These are phyloP conservation scores for Schizopygopsis pylzovi DNA, from an alignment of 2,797 vertebrate genomes.

Conservation along the genomic window DNA sequence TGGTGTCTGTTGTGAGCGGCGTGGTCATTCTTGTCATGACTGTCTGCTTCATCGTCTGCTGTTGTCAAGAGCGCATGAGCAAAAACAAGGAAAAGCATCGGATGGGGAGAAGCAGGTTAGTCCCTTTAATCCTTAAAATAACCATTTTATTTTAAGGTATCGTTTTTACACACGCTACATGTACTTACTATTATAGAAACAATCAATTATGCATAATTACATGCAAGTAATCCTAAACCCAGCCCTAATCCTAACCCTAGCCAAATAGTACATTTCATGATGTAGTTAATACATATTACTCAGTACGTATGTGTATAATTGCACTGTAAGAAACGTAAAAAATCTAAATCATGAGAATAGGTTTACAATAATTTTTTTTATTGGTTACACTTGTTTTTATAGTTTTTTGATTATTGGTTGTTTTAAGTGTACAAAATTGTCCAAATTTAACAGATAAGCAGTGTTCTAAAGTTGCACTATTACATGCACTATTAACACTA, in stretches of 20 bases:
- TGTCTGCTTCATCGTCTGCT: slow-evolving; percentile 79
- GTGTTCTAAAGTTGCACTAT: neutral
- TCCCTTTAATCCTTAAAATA: neutral
- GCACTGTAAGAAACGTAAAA: no score
- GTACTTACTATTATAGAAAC: no score
- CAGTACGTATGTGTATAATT: no score
- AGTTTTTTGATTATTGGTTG: neutral
- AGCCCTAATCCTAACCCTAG: no score
- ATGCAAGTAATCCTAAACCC: no score
- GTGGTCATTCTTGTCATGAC: slow-evolving; percentile 82
- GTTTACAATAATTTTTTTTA: neutral
- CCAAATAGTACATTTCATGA: no score
- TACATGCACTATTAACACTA: no score
- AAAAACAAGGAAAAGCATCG: slow-evolving; percentile 69
- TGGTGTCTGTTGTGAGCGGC: slow-evolving; percentile 80
- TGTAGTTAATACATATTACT: no score
- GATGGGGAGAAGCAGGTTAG: slow-evolving; percentile 74
- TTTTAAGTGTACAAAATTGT: neutral
- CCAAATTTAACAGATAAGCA: neutral
- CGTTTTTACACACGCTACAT: no score
- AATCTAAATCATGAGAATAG: neutral
- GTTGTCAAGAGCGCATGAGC: slow-evolving; percentile 75
- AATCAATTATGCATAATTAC: no score
- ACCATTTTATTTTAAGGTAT: neutral
- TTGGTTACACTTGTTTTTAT: neutral